phyloP scores from a whole-genome alignment of 37 sponge, comb jelly and placozoan species.

The Geodia barretti region DNA sequence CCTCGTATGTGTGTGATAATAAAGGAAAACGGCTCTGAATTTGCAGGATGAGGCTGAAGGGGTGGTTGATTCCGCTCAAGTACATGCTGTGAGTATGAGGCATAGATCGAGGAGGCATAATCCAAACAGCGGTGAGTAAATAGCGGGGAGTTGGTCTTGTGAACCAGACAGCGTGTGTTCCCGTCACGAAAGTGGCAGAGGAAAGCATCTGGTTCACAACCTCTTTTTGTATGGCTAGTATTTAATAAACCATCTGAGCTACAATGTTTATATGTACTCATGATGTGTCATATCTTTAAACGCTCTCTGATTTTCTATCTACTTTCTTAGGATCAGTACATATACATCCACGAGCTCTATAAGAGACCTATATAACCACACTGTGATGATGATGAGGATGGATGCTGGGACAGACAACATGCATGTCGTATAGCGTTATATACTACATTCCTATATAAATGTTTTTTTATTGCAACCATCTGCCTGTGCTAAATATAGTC shows the following conservation, averaged over 20 bases:
- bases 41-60: slow-evolving; percentile 61
- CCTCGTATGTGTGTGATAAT: not conserved
- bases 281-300: no score
- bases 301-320: not conserved
- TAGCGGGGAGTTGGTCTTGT: no score
- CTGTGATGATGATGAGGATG: no score
- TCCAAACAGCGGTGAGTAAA: slow-evolving; percentile 73
- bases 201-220: not conserved
- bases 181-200: no score
- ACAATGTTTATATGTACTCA: no score
- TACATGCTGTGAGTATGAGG: slow-evolving; percentile 73
- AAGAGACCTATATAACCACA: slow-evolving; percentile 49
- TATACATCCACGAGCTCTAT: slow-evolving; percentile 66
- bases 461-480: no score
- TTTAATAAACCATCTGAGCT: no score
- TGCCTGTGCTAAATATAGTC: no score
- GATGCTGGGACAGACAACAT: no score
- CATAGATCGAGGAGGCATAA: slow-evolving; percentile 83
- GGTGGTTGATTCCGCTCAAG: slow-evolving; percentile 73
- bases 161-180: no score
- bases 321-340: slow-evolving; percentile 75
- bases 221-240: not conserved
- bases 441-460: no score
- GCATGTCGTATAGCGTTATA: no score
- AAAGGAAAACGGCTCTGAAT: not conserved